Conservation (phyloP, 2,888 invertebrate genomes). For the Macropis europaea region DNA sequence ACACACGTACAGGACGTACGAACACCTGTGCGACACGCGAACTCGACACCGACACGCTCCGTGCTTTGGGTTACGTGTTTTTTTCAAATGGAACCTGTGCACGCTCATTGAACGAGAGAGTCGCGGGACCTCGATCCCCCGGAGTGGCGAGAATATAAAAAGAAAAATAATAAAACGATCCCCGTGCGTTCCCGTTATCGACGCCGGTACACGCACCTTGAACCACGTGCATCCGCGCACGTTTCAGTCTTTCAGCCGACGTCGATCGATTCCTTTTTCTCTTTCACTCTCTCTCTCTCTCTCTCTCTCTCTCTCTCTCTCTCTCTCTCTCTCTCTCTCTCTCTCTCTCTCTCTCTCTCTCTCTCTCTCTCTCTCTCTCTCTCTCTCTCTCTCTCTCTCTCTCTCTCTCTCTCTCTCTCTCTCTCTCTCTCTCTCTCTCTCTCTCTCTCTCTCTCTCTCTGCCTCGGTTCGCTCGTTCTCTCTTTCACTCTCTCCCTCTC, state of each 20-base stretch:
- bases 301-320: not conserved
- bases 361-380: not conserved
- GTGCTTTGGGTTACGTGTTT: constrained; percentile 52
- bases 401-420: not conserved
- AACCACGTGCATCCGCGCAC: constrained; percentile 31
- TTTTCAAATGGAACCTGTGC: constrained; percentile 40
- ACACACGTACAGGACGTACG: not conserved
- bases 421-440: not conserved
- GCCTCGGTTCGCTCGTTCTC: not conserved
- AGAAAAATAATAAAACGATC: constrained; percentile 19
- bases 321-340: not conserved
- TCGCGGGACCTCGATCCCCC: constrained; percentile 12
- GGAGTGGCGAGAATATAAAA: constrained; percentile 30
- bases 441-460: not conserved
- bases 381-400: not conserved
- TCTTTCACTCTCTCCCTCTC: not conserved
- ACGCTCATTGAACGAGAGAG: not conserved
- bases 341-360: not conserved
- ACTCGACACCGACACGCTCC: constrained; percentile 17
- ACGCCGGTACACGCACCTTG: constrained; percentile 30
- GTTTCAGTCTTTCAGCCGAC: constrained; percentile 40
- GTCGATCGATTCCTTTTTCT: constrained; percentile 36
- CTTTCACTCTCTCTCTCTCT: not conserved
- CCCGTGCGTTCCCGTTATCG: constrained; percentile 44
- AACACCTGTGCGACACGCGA: not conserved